Evolutionary conservation across 2,113 vertebrate genomes (phyloP), one percentile per base, ranked within the genome.

Genomic region (Sinocyclocheilus anshuiensis): DNA sequence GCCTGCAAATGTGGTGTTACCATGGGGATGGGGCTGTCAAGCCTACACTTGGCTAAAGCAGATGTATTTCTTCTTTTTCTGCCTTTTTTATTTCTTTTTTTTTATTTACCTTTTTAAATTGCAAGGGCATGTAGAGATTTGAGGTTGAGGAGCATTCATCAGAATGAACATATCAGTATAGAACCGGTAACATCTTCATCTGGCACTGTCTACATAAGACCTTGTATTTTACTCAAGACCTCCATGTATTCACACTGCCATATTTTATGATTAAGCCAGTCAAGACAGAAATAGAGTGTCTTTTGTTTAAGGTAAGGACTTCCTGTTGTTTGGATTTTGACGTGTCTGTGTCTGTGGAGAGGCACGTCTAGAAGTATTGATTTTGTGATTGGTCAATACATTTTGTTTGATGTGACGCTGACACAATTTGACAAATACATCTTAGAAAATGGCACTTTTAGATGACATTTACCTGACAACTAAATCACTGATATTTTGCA

Each of bases 1-100:
- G 74, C 69, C 81, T 86, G 88, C 85, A 84, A 77, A 87, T 87
- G 88, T 83, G 72, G 72, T 50, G 88, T 89, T 89, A 78, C 88
- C 86, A 89, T 87, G 88, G 88, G 86, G 82, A 87, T 89, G 78
- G 83, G 55, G 45, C 50, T 67, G 53, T 42, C 61, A 45, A 74
- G 83, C 78, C 59, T 29, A 42, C 57, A 48, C 59, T 85, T 77
- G 83, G 83, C 59, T 85, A 74, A 85, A 72, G 59, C 42, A 18
- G 29, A 13, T 39, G 48, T 77, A 71, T 59, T 84, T 53, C 75
- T 81, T 61, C 1, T 76, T 84, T 67, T 76, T 53, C 2, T 18
- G 10, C 45, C 45, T 11, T 48, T 48, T 48, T 48, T 48, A 33
- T 33, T 33, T 33, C 29, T 33, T 33, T 33, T 33, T 33, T 33